Conservation (phyloP, 2,797 vertebrate genomes). For the Columba guinea region DNA sequence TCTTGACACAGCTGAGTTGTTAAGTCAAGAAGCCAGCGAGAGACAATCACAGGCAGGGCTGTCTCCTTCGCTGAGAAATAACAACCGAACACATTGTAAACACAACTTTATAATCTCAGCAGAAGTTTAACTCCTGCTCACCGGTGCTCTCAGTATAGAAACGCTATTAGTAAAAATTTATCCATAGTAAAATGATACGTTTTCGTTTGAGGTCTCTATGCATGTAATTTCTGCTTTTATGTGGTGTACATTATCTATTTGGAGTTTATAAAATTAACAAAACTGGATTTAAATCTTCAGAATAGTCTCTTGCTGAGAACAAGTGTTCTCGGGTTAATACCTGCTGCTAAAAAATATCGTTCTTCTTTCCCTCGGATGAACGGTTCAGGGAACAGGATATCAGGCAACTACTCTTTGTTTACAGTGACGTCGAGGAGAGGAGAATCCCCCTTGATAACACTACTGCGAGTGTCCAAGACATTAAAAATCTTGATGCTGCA, state of each 20-base stretch:
- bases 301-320: background rate
- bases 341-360: background rate
- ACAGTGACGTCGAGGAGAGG: background rate
- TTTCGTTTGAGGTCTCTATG: background rate
- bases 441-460: background rate
- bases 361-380: background rate
- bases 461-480: accelerated
- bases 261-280: background rate
- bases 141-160: background rate
- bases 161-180: background rate
- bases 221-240: background rate
- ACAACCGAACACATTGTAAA: background rate
- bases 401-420: background rate
- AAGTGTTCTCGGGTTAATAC: background rate
- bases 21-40: background rate
- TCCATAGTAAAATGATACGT: background rate
- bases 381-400: background rate
- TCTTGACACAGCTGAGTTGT: background rate
- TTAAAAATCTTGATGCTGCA: background rate
- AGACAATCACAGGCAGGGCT: background rate
- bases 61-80: background rate
- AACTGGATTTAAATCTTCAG: background rate
- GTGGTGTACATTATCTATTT: background rate
- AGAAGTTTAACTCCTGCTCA: background rate
- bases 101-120: background rate